Evolutionary conservation across 92 coral and sea anemone species (phyloP), one percentile per base, ranked within the genome.

Genomic region (Phymanthus crucifer): DNA sequence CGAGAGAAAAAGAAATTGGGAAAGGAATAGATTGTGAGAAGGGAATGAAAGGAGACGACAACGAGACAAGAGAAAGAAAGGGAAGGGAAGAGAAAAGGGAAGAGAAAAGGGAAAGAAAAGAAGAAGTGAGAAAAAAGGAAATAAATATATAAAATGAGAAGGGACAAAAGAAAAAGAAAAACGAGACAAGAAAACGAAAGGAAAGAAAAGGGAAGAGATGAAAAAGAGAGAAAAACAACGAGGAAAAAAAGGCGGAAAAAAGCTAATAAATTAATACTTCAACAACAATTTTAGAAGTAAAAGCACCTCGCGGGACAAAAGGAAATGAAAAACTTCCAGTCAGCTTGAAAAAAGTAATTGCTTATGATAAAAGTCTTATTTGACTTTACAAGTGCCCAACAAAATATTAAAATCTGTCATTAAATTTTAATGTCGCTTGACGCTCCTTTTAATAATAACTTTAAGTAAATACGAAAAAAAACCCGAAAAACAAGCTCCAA

Each of bases 331-430:
- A 54, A 21, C 27, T n/a, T 21, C 11, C 24, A 54, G 27, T 4
- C 64, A 54, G 64, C 64, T 54, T 21, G 64, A 54, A 6, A 19
- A 54, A 54, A 54, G n/a, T 21, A 3, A 21, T 3, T 54, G 24
- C 1, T 54, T 29, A 4, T 43, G 48, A 54, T 24, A 54, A 21
- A 54, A 54, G 27, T 61, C 68, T 61, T 61, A 61, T 27, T 61
- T 61, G 68, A 61, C 68, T 61, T 61, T 8, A 27, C 68, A 61
- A 61, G 68, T 61, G 33, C 68, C 29, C 68, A 26, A 61, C 68
- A 27, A 61, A 61, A 38, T 26, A n/a, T 29, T 12, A 6, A 27
- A 61, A 61, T 61, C 5, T 61, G 68, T 29, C 32, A 27, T 61
- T 61, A 61, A 61, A 61, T 19, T 61, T 61, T 61, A 61, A 61